These are phyloP conservation scores for Eledona agricola DNA, from an alignment of 2,888 invertebrate species.

Conservation along the genomic window DNA sequence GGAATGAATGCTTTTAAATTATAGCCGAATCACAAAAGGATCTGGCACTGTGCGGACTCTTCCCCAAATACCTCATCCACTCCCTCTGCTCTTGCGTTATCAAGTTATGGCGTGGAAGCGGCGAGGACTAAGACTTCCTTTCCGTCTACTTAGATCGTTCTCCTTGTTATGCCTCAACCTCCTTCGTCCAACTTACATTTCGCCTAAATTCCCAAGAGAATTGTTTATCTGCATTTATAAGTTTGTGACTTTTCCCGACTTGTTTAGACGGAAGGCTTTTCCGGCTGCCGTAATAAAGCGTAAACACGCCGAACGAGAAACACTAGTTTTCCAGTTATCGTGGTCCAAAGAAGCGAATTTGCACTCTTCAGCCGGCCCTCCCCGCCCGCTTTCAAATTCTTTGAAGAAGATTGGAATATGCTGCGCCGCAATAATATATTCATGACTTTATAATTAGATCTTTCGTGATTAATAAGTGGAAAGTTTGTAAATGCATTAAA, in stretches of 20 bases:
- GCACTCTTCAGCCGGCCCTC: too few relatives aligned
- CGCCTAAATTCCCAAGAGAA: constrained; percentile 33
- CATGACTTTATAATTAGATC: too few relatives aligned
- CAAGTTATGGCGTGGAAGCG: constrained; percentile 31
- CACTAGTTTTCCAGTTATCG: too few relatives aligned
- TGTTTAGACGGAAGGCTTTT: too few relatives aligned
- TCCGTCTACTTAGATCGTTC: constrained; percentile 31
- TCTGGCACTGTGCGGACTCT: constrained; percentile 35
- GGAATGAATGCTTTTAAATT: constrained; percentile 45
- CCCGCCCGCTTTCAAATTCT: too few relatives aligned
- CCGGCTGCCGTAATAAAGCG: too few relatives aligned
- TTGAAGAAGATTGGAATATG: too few relatives aligned
- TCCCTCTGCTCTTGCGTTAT: constrained; percentile 31
- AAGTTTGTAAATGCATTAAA: too few relatives aligned
- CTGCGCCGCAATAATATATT: too few relatives aligned
- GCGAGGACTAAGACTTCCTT: constrained; percentile 29
- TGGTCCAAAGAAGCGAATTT: too few relatives aligned
- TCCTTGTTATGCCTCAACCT: constrained; percentile 28
- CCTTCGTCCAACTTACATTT: constrained; percentile 26
- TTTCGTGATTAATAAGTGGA: too few relatives aligned
- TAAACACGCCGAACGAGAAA: too few relatives aligned
- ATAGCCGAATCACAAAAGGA: constrained; percentile 45
- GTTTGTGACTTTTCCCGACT: constrained; percentile 28
- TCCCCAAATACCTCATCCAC: constrained; percentile 23
- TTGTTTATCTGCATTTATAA: constrained; percentile 36